Conservation (phyloP, 2,113 vertebrate species). For the Rhabdornis inornatus region DNA sequence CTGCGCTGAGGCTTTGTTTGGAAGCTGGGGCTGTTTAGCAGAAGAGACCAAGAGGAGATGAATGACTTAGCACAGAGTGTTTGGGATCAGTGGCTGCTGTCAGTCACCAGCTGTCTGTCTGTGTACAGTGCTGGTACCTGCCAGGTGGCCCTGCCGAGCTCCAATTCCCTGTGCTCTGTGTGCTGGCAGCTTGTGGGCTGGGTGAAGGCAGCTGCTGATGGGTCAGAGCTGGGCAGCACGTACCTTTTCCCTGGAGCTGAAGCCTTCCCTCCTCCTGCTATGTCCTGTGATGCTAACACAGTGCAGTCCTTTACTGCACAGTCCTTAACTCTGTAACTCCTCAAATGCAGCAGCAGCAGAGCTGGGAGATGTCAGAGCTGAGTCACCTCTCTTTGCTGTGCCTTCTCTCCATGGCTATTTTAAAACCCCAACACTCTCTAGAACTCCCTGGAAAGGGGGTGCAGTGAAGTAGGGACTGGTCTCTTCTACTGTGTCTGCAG, state of each 20-base stretch:
- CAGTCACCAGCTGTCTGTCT: constrained; percentile 13
- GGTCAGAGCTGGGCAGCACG: background rate
- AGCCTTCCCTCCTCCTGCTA: background rate
- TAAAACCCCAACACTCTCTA: background rate
- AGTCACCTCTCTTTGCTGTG: background rate
- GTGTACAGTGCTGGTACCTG: background rate
- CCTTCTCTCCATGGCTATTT: background rate
- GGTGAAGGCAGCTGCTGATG: background rate
- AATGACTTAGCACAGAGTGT: background rate
- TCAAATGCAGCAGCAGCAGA: background rate
- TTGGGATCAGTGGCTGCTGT: constrained; percentile 16
- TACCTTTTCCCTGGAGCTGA: background rate
- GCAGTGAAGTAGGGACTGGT: background rate
- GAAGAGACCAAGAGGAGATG: background rate
- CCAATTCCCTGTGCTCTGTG: background rate
- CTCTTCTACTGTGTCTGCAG: background rate
- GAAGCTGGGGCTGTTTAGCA: background rate
- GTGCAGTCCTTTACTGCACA: background rate
- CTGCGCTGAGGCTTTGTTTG: background rate
- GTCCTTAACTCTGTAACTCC: background rate
- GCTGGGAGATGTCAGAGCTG: background rate
- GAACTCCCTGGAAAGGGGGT: background rate
- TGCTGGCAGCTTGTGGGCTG: background rate
- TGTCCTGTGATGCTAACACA: background rate
- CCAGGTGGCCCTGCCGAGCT: background rate